Base-by-base conservation (phyloP, 2,797 vertebrate species). In the Microctenopoma stevenorrisi region DNA sequence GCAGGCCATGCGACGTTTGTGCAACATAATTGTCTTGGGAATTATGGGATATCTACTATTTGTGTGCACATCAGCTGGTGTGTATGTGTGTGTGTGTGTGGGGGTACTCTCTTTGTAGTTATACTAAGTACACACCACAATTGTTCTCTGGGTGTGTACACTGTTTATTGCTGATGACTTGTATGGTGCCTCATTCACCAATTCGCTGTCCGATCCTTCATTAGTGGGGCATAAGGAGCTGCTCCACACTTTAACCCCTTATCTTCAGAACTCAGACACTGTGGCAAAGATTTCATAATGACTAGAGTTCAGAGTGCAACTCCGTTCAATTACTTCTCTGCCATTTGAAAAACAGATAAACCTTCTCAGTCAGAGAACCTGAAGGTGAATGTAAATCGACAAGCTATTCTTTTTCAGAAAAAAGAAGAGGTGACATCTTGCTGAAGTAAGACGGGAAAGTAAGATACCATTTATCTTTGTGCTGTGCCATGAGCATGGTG, bases 221-320 rank as follows among this genome's bases (percentile, higher is more conserved):
- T 88, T 86, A 88, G 74, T 38, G 8, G 78, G 3, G 65, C 71
- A 61, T 59, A 54, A 80, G 61, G 68, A 84, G 72, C 80, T 9
- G 42, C 81, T 86, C 64, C 4, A 52, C 74, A 7, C 50, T 14
- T 22, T 53, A 66, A 68, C 72, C 55, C 55, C 76, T 79, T 81
- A 79, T 86, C 78, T 83, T 84, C 82, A 70, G 61, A 89, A 82
- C 72, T 86, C 75, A 68, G 59, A 78, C 74, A 37, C 72, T 68
- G 53, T 55, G 86, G 86, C 85, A 83, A 84, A 76, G 72, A 79
- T 80, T 80, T 83, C 64, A 77, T 71, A 88, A 73, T 76, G 81
- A 85, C 81, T 65, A 9, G 37, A 79, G 76, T 80, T 87, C 86
- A 83, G 74, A 83, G 83, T 81, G 72, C 66, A 85, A 70, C 78